phyloP scores from a whole-genome alignment of 1,140 invertebrate genomes.

The Wasmannia auropunctata region DNA sequence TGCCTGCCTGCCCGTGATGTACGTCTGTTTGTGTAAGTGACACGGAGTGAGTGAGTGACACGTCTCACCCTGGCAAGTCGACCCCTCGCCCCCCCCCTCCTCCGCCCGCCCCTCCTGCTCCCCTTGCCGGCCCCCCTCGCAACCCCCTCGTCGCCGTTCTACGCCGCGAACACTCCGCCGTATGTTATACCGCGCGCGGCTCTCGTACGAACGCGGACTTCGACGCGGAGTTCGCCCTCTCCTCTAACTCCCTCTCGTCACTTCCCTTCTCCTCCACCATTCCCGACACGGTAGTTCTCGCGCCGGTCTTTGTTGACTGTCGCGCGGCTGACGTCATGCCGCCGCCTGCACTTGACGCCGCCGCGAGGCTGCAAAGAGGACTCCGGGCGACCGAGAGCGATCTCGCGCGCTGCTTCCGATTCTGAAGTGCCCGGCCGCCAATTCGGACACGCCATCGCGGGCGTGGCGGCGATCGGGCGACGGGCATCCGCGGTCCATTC shows the following conservation, averaged over 20 bases:
- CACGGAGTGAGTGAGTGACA: slow-evolving; percentile 84
- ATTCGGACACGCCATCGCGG: slow-evolving; percentile 18
- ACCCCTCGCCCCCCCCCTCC: slow-evolving; percentile 41
- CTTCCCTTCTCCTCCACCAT: slow-evolving; percentile 58
- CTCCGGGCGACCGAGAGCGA: slow-evolving; percentile 47
- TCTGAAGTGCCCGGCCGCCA: slow-evolving; percentile 14
- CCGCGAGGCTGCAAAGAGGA: slow-evolving; percentile 66
- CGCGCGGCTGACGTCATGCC: slow-evolving; percentile 76
- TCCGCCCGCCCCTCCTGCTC: slow-evolving; percentile 30
- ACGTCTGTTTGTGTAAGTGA: slow-evolving; percentile 86
- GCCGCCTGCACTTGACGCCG: slow-evolving; percentile 79
- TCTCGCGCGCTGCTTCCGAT: slow-evolving; percentile 45
- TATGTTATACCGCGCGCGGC: background rate
- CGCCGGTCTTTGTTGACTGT: slow-evolving; percentile 78
- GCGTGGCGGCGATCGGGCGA: background rate
- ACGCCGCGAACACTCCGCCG: background rate
- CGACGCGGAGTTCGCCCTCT: slow-evolving; percentile 47
- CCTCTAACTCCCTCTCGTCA: slow-evolving; percentile 58
- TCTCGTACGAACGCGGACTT: slow-evolving; percentile 29
- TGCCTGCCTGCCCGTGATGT: slow-evolving; percentile 82
- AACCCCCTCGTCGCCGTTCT: slow-evolving; percentile 1
- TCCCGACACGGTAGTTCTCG: slow-evolving; percentile 52
- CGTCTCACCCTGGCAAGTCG: slow-evolving; percentile 72
- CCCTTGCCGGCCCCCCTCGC: slow-evolving; percentile 26
- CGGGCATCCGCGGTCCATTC: background rate